A percentile compares a stretch with the other conserved stretches of the same genome.
Conservation (phyloP, 2,797 vertebrate genomes). For the Aphelocoma californica region DNA sequence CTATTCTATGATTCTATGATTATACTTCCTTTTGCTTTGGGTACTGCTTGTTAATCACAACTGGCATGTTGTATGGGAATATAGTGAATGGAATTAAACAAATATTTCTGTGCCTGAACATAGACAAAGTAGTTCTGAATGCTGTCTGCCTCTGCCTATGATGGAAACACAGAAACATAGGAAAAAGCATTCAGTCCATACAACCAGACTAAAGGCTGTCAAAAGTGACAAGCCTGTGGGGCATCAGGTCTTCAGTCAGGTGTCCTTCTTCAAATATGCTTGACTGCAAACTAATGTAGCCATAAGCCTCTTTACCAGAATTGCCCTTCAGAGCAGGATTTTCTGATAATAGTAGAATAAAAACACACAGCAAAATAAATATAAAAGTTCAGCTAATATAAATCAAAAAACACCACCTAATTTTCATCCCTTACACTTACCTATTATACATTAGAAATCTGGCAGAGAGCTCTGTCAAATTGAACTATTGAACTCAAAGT, state of each 20-base stretch:
- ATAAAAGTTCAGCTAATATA: conserved; percentile 34
- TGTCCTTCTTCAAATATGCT: background rate
- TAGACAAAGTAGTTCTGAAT: background rate
- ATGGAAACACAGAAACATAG: background rate
- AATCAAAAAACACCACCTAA: background rate
- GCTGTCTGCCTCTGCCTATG: background rate
- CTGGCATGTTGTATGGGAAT: background rate
- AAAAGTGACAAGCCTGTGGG: background rate
- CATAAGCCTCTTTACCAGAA: background rate
- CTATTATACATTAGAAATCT: conserved; percentile 55
- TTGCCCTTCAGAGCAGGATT: background rate
- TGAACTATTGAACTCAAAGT: conserved; percentile 75
- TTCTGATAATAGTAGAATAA: background rate
- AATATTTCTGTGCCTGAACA: background rate
- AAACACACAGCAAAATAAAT: background rate
- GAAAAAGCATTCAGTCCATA: background rate
- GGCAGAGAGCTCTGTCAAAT: background rate
- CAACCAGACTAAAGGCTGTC: background rate
- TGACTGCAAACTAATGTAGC: background rate
- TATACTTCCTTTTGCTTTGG: background rate
- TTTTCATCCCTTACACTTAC: conserved; percentile 52
- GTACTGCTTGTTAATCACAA: background rate
- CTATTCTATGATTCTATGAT: background rate
- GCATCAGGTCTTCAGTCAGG: background rate
- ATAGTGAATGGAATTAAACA: background rate